Evolutionary conservation across 1,140 invertebrate species (phyloP), one percentile per base, ranked within the genome.

Genomic region (Megalonaias nervosa): DNA sequence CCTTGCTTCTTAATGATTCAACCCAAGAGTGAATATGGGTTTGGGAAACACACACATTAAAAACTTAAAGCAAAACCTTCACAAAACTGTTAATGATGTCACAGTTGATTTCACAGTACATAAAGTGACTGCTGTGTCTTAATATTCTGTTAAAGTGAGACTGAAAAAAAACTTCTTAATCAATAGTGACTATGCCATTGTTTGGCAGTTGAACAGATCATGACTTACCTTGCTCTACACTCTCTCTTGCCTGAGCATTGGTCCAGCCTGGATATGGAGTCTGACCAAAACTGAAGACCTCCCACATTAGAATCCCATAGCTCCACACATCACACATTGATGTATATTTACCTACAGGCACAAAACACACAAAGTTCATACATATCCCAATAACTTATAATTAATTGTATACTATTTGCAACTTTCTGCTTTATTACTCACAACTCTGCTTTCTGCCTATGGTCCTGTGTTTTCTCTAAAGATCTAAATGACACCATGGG

Each of bases 321-420:
- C 97, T 98, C 97, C 98, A 99, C n/a, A 99, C 97, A 92, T 99
- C 98, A 91, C 97, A 98, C 4, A 98, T 90, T 0, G 96, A 96
- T n/a, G 97, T 99, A 89, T 99, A 99, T 93, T 96, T 97, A 55
- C 96, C 96, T 90, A 82, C 38, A 85, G 81, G 19, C 48, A 71
- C 17, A 59, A 65, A 73, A 26, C 9, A 38, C 21, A 58, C 0
- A 6, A 4, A 13, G 13, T 65, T 15, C 21, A 14, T 23, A 31
- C 21, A 31, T 6, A 5, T 17, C 21, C 31, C 31, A 19, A 26
- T 65, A 21, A 26, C 21, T 65, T 14, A 1, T 17, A 26, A 19
- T 21, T 15, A 65, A 14, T 3, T 21, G 1, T 21, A 65, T 4
- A 21, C n/a, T 26, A 65, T 21, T 26, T 65, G 15, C 23, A 65